phyloP scores from a whole-genome alignment of 1,140 invertebrate species.

The Drosophila parabipectinata region DNA sequence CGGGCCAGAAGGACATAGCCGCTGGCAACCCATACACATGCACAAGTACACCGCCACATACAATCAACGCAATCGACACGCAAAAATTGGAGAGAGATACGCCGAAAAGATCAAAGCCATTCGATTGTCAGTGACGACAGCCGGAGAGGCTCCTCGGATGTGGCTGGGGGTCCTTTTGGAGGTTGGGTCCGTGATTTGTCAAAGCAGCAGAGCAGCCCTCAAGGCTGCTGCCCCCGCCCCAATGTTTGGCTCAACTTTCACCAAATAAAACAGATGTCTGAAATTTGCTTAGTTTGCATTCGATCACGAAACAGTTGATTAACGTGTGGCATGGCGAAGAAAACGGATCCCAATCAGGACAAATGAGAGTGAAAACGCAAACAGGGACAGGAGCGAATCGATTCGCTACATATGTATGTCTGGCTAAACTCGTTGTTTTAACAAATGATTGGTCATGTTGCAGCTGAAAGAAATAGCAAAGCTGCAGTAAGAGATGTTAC shows the following conservation, averaged over 20 bases:
- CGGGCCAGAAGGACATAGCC: slow-evolving; percentile 33
- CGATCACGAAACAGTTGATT: slow-evolving; percentile 33
- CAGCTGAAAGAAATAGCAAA: neutral
- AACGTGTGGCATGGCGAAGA: slow-evolving; percentile 21
- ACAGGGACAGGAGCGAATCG: neutral
- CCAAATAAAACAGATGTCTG: slow-evolving; percentile 47
- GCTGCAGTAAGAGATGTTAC: neutral
- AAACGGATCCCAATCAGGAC: slow-evolving; percentile 16
- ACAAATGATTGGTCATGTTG: no score
- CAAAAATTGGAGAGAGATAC: slow-evolving; percentile 63
- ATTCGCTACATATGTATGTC: neutral
- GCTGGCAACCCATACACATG: slow-evolving; percentile 24
- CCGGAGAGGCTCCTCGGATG: slow-evolving; percentile 34
- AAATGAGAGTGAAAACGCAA: slow-evolving; percentile 27
- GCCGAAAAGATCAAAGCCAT: slow-evolving; percentile 78
- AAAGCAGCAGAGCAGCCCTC: slow-evolving; percentile 61
- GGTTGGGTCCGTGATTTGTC: slow-evolving; percentile 65
- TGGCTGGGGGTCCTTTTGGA: slow-evolving; percentile 1
- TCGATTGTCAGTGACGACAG: slow-evolving; percentile 72
- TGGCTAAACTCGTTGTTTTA: neutral
- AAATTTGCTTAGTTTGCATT: slow-evolving; percentile 62
- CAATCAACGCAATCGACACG: slow-evolving; percentile 69
- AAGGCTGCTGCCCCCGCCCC: slow-evolving; percentile 21
- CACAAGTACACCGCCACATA: slow-evolving; percentile 2
- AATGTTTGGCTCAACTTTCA: slow-evolving; percentile 45